Base-by-base conservation (phyloP, 2,888 invertebrate species). In the Axea sp. region DNA sequence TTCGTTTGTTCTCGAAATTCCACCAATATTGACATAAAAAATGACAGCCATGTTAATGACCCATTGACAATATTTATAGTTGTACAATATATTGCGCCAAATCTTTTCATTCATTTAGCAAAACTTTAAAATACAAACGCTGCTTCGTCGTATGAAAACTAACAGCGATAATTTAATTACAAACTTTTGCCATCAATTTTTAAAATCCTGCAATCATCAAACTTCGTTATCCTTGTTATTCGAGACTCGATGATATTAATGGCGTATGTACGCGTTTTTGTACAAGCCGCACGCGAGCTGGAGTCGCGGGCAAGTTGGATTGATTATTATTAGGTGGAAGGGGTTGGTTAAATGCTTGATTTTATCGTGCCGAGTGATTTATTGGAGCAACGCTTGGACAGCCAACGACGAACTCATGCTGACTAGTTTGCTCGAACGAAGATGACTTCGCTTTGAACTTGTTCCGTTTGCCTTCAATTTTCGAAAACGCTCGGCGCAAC, bases 281-380 rank as follows among this genome's bases (percentile, higher is more conserved):
- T 57, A 41, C 31, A 31, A 33, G 9, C 15, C 2, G 43, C 57
- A 41, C 43, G 57, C 57, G 43, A 51, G 43, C 33, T 24, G 11
- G 64, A 64, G 41, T 41, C 31, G 6, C 62, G 28, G 39, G 39
- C 62, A 39, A 57, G 14, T 64, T 47, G 51, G 41, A 41, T 64
- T 64, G 51, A 64, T 64, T 64, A 64, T 62, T 62, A 62, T 62
- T 62, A 62, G 64, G 64, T 53, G 43, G 53, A 24, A 51, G 43
- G 64, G 64, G 39, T 12, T 51, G 64, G 41, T 43, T 51, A 35
- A 53, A 53, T 43, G 51, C 28, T 43, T 28, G 53, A 64, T 64
- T 64, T 64, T 64, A 64, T 53, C 43, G 43, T 26, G 26, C 35
- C 43, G 26, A 24, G 35, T 43, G 64, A 64, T 64, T 64, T 64